A percentile compares a stretch with the other conserved stretches of the same genome.
phyloP scores from a whole-genome alignment of 2,888 invertebrate species.

The Amphipyra berbera region DNA sequence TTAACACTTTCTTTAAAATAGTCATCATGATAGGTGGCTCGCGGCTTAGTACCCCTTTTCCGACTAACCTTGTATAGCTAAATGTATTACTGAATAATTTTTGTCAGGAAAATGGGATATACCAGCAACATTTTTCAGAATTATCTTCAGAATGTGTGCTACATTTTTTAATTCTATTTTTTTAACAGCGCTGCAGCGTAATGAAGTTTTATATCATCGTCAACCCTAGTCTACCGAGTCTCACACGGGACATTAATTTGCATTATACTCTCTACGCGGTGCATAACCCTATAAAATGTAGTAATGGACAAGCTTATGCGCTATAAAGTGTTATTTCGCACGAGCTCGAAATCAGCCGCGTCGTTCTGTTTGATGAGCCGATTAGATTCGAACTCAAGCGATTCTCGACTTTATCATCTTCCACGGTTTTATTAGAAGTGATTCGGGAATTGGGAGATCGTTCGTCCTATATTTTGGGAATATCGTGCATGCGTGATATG shows the following conservation, averaged over 20 bases:
- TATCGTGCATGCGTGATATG: conserved; percentile 29
- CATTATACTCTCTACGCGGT: conserved; percentile 80
- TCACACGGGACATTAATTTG: conserved; percentile 84
- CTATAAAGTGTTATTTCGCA: conserved; percentile 78
- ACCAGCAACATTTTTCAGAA: no score
- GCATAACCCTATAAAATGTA: conserved; percentile 86
- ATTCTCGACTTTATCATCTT: conserved; percentile 65
- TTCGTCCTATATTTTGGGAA: conserved; percentile 42
- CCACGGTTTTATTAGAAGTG: conserved; percentile 45
- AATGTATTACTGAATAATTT: no score
- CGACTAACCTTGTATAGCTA: no score
- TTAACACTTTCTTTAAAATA: no score
- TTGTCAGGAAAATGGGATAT: no score
- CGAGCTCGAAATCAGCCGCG: conserved; percentile 69
- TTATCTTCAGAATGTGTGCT: neutral
- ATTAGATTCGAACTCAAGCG: conserved; percentile 69
- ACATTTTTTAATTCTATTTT: conserved; percentile 1
- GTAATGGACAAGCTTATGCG: conserved; percentile 82
- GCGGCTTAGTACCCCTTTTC: no score
- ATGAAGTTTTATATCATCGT: conserved; percentile 54
- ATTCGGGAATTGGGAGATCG: conserved; percentile 47
- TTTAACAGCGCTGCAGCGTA: conserved; percentile 17
- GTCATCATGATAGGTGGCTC: no score
- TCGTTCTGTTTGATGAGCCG: conserved; percentile 76
- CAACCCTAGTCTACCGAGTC: conserved; percentile 75